These are phyloP conservation scores for Gallinago solitaria DNA, from an alignment of 2,797 vertebrate species.

Conservation along the genomic window DNA sequence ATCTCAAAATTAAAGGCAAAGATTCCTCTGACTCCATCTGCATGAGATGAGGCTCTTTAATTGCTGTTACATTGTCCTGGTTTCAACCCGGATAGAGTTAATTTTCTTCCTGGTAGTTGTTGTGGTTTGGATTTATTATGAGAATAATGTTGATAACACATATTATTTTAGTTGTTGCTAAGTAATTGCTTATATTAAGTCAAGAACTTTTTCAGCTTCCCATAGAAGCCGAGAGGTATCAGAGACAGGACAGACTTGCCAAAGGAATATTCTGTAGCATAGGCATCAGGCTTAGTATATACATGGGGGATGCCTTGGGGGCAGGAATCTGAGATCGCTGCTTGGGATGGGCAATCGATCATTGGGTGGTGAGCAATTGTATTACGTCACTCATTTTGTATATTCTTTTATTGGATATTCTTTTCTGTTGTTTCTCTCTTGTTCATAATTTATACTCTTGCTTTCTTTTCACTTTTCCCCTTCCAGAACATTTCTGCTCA, in stretches of 20 bases:
- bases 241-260: background rate
- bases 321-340: background rate
- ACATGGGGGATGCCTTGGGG: background rate
- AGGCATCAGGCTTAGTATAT: background rate
- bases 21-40: background rate
- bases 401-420: background rate
- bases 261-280: background rate
- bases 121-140: background rate
- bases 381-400: background rate
- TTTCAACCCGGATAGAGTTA: background rate
- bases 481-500: background rate
- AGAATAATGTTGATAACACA: background rate
- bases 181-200: background rate
- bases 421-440: background rate
- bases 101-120: background rate
- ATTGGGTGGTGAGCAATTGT: background rate
- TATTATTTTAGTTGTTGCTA: background rate
- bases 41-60: background rate
- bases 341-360: background rate
- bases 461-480: background rate
- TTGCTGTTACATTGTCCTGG: background rate
- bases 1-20: background rate
- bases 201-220: background rate
- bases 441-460: background rate
- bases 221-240: background rate